Evolutionary conservation across 1,140 invertebrate species (phyloP), one percentile per base, ranked within the genome.

Genomic region (Alviniconcha marisindica): DNA sequence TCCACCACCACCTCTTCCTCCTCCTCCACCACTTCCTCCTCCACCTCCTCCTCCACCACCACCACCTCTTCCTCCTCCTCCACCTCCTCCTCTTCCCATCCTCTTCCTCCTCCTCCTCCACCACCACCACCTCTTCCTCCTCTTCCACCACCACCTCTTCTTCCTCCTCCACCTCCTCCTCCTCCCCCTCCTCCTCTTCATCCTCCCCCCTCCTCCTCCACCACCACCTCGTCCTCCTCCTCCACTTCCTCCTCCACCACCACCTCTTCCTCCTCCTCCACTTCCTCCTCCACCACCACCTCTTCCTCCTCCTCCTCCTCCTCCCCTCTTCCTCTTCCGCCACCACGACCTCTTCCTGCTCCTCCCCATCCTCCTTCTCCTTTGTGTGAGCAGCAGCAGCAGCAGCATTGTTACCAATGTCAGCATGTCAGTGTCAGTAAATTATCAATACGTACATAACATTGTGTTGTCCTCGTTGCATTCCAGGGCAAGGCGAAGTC

Each of bases 401-500:
- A n/a, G n/a, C n/a, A n/a, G n/a, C n/a, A n/a, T n/a, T n/a, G n/a
- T n/a, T n/a, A n/a, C n/a, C n/a, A n/a, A n/a, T n/a, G n/a, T n/a
- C n/a, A n/a, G n/a, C n/a, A n/a, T n/a, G n/a, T n/a, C n/a, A n/a
- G n/a, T n/a, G n/a, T 66, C 24, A 28, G 60, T 21, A n/a, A 31
- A 15, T 71, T 1, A 33, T 36, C 1, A 12, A n/a, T 33, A 15
- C 66, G 36, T 15, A 24, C 60, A 0, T 18, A 24, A 24, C 21
- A 7, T 38, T 48, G n/a, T 44, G 38, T 44, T 48, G n/a, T 77
- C 60, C 48, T 77, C 31, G 82, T 73, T 74, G 18, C 81, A 31
- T 89, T 90, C 77, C 88, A 93, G 91, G 92, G 91, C 14, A 93
- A 93, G 87, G 83, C 71, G 95, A 96, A 90, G 88, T 92, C 90